A percentile compares a stretch with the other conserved stretches of the same genome.
Evolutionary conservation across 2,797 vertebrate species (phyloP).

Genomic region (Notamacropus eugenii): DNA sequence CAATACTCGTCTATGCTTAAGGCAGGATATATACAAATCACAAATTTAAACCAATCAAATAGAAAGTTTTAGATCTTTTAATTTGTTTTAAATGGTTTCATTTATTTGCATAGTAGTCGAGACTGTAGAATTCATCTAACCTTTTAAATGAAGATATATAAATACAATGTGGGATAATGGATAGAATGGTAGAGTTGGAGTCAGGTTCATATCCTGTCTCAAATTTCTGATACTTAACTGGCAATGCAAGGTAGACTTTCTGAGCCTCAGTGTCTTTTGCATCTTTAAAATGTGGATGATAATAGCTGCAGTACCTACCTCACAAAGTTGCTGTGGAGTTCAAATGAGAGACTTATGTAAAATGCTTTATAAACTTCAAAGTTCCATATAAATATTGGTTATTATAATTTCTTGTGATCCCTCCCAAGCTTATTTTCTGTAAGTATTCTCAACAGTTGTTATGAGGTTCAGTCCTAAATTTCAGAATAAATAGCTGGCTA

Average conservation of each 20-base stretch:
- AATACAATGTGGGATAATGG: not conserved
- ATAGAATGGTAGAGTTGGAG: not conserved
- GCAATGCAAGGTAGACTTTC: not conserved
- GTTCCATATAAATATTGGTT: too few relatives aligned
- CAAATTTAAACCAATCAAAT: not conserved
- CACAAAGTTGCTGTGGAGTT: too few relatives aligned
- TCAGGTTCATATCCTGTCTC: not conserved
- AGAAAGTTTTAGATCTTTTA: not conserved
- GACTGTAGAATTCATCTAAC: not conserved
- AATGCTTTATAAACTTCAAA: too few relatives aligned
- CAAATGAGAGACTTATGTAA: too few relatives aligned
- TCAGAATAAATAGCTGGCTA: too few relatives aligned
- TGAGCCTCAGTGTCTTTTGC: not conserved
- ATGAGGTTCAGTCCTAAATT: too few relatives aligned
- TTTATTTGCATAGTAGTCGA: not conserved
- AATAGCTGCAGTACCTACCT: too few relatives aligned
- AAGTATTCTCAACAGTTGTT: too few relatives aligned
- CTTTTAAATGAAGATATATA: not conserved
- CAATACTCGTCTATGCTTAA: not conserved
- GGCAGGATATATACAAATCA: not conserved
- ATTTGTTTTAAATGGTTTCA: not conserved
- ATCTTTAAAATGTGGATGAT: not conserved
- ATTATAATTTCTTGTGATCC: too few relatives aligned
- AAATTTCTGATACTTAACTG: not conserved
- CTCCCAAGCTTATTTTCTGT: too few relatives aligned